Base-by-base conservation (phyloP, 2,888 invertebrate species). In the Synanthedon tipuliformis region DNA sequence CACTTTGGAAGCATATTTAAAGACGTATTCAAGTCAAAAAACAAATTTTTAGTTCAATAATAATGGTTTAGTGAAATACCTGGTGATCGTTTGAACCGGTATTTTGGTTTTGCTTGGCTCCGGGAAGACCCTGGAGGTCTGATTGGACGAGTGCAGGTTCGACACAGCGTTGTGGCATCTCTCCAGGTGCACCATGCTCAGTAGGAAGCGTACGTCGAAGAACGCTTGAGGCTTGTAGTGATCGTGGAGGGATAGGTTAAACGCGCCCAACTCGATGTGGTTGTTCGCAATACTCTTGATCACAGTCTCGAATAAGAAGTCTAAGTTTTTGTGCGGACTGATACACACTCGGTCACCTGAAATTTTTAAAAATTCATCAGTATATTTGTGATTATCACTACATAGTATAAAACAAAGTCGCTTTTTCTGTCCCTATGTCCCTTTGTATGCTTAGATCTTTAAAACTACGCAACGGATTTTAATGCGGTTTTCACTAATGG, bases 121-220 rank as follows among this genome's bases (percentile, higher is more conserved):
- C 1, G 80, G 81, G 64, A 79, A 81, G 13, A 78, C 58, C 1
- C 75, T 63, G 51, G 56, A 45, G 2, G 56, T 55, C 51, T 87
- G 81, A 3, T 78, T 68, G 1, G 75, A 77, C 7, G 61, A 50
- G 61, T 80, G 81, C 64, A 82, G 67, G 13, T 75, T 57, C 1
- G 69, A 65, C 0, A 88, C 68, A 0, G 81, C 89, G 4, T 66
- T 65, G 62, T 89, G 89, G 76, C 76, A 77, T 12, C 89, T 73
- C 66, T 88, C 88, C 55, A 69, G 63, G 1, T 80, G 71, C 51
- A 88, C 68, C 8, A 89, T 77, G 2, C 78, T 76, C 68, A 85
- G 68, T 50, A 81, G 62, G 65, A 89, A 89, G 1, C 77, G 71
- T 1, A 89, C 79, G 58, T 88, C 81, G 59, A 83, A 75, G 55